A percentile compares a stretch with the other conserved stretches of the same genome.
phyloP scores from a whole-genome alignment of 30 jellyfish, hydroid and myxozoan species.

The Calvadosia cruxmelitensis region DNA sequence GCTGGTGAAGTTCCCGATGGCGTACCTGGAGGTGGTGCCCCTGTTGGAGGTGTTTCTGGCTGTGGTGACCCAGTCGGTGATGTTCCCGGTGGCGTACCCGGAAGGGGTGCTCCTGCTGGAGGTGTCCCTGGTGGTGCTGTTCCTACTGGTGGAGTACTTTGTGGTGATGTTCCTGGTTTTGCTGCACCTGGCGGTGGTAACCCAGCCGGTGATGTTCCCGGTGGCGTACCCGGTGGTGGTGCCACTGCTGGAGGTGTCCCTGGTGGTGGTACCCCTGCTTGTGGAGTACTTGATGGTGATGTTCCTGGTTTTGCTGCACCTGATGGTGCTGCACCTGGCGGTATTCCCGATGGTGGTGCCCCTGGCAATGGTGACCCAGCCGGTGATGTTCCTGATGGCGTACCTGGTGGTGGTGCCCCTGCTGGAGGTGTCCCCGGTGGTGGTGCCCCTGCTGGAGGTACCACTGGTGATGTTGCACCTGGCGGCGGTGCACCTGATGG shows the following conservation, averaged over 20 bases:
- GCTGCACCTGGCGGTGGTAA: not conserved
- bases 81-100: not conserved
- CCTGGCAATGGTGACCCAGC: not conserved
- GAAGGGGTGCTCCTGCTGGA: not conserved
- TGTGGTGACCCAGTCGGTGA: not conserved
- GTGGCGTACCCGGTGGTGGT: not conserved
- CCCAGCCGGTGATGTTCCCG: not conserved
- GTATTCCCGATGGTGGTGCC: not conserved
- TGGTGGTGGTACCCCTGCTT: not conserved
- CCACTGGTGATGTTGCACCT: no score
- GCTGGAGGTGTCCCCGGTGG: no score
- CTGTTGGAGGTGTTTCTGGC: not conserved
- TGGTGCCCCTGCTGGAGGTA: no score
- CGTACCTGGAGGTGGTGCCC: not conserved
- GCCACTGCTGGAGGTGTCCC: not conserved
- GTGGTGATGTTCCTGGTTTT: not conserved
- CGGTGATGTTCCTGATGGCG: not conserved
- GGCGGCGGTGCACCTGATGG: no score
- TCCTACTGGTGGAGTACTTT: not conserved
- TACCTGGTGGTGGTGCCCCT: no score
- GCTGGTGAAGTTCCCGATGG: not conserved
- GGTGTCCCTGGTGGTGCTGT: not conserved
- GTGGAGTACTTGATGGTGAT: not conserved
- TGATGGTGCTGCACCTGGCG: not conserved
- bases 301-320: not conserved